A percentile compares a stretch with the other conserved stretches of the same genome.
Evolutionary conservation across 1,140 invertebrate species (phyloP).

Genomic region (Aphaenogaster floridana): DNA sequence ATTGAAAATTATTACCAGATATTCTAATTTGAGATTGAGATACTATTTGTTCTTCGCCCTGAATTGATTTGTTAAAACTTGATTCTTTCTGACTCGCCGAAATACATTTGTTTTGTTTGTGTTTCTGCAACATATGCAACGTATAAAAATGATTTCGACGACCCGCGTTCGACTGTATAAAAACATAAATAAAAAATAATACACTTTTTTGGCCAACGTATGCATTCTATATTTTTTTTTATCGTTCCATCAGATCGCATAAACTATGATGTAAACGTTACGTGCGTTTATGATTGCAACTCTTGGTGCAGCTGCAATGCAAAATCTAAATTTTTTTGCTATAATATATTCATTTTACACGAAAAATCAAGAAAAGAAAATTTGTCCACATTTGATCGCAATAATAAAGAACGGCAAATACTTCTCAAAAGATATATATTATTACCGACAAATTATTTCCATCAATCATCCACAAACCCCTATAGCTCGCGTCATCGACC

Average conservation of each 20-base stretch:
- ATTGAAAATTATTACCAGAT: neutral
- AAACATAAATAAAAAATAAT: constrained; percentile 36
- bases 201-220: neutral
- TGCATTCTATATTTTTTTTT: constrained; percentile 19
- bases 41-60: neutral
- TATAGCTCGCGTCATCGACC: constrained; percentile 48
- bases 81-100: neutral
- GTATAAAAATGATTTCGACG: constrained; percentile 8
- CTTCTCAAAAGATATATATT: neutral
- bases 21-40: neutral
- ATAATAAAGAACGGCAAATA: neutral
- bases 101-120: constrained; percentile 5
- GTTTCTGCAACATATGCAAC: neutral
- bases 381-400: neutral
- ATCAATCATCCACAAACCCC: constrained; percentile 24
- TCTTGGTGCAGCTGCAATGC: neutral
- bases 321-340: neutral
- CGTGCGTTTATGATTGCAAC: neutral
- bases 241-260: constrained; percentile 16
- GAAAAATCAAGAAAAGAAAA: neutral
- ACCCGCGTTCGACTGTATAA: neutral
- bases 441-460: constrained; percentile 57
- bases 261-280: neutral
- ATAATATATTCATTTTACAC: neutral
- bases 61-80: constrained; percentile 16